Evolutionary conservation across 2,888 invertebrate genomes (phyloP).

Genomic region (Orthosia incerta): DNA sequence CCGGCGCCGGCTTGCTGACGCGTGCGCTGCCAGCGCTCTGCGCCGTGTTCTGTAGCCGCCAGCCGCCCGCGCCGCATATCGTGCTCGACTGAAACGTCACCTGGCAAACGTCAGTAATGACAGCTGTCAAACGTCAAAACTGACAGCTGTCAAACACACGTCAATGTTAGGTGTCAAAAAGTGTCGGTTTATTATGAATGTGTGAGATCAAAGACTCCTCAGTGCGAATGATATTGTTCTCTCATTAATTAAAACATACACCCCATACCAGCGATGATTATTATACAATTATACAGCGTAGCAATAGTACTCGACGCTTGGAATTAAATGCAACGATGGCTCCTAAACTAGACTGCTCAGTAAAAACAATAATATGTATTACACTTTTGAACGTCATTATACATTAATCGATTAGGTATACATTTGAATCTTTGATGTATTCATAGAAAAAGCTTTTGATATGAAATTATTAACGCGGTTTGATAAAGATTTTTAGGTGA

Average conservation of each 20-base stretch:
- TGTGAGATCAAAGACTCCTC: conserved; percentile 64
- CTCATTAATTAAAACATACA: conserved; percentile 45
- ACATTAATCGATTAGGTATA: conserved; percentile 66
- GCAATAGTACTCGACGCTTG: conserved; percentile 67
- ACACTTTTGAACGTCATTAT: conserved; percentile 62
- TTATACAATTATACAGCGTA: conserved; percentile 51
- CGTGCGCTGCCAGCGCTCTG: conserved; percentile 84
- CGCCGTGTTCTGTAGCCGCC: conserved; percentile 85
- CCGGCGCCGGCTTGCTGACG: conserved; percentile 81
- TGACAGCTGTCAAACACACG: conserved; percentile 35
- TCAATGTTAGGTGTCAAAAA: conserved; percentile 46
- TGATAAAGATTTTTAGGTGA: conserved; percentile 61
- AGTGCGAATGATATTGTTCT: conserved; percentile 58
- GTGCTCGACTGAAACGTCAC: conserved; percentile 73
- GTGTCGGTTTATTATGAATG: conserved; percentile 52
- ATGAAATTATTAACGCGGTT: conserved; percentile 66
- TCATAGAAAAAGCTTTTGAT: conserved; percentile 74
- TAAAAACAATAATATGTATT: conserved; percentile 56
- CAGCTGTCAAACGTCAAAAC: conserved; percentile 28
- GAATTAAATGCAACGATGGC: conserved; percentile 70
- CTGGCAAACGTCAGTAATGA: conserved; percentile 29
- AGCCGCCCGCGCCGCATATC: conserved; percentile 76
- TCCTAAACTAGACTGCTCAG: conserved; percentile 75
- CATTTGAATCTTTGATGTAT: conserved; percentile 65
- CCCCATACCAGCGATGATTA: conserved; percentile 65